Conservation (phyloP, 2,797 vertebrate genomes). For the Steatocranus sp. region DNA sequence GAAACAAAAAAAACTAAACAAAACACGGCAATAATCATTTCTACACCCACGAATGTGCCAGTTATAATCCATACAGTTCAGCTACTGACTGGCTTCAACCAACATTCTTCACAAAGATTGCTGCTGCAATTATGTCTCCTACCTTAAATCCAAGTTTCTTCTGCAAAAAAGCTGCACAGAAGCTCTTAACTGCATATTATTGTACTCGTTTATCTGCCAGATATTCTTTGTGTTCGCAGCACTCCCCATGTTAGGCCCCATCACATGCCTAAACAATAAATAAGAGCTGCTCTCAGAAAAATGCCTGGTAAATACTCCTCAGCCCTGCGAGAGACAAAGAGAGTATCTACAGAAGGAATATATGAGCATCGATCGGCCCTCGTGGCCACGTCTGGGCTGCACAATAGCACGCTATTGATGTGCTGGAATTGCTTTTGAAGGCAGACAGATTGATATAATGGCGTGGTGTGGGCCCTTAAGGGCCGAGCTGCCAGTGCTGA, state of each 20-base stretch:
- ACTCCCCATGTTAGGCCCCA: conserved; percentile 24
- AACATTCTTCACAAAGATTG: background rate
- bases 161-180: background rate
- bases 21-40: background rate
- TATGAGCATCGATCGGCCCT: conserved; percentile 69
- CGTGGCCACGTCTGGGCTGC: conserved; percentile 62
- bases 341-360: conserved; percentile 59
- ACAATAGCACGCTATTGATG: conserved; percentile 71
- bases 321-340: conserved; percentile 49
- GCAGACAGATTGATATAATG: conserved; percentile 72
- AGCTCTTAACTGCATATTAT: background rate
- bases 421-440: conserved; percentile 76
- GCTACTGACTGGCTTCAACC: conserved; percentile 1
- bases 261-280: conserved; percentile 25
- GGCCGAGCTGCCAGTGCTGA: conserved; percentile 50
- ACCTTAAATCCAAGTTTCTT: background rate
- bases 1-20: background rate
- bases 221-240: background rate
- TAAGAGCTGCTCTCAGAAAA: conserved; percentile 29
- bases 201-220: conserved; percentile 17
- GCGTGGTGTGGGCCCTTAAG: conserved; percentile 56
- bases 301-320: conserved; percentile 53
- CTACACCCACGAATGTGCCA: background rate
- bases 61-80: conserved; percentile 6
- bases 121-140: background rate